Evolutionary conservation across 64 coral and sea anemone genomes (phyloP), one percentile per base, ranked within the genome.

Genomic region (Pocillopora damicornis): DNA sequence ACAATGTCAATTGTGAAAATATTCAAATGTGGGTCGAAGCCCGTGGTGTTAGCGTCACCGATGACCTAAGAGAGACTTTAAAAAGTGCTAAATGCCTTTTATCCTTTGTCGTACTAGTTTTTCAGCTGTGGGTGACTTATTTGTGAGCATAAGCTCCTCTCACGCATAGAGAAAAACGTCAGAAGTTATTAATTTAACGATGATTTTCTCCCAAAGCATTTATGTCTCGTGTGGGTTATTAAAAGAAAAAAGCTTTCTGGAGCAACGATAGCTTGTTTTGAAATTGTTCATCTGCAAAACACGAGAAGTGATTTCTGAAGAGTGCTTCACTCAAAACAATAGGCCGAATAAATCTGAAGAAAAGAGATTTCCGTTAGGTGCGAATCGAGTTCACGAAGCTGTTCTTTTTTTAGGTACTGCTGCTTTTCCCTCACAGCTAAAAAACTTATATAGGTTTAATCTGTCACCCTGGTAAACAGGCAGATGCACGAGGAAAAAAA

Each of bases 41-140:
- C 77, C 77, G 22, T 13, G 11, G 77, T 79, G 77, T 79, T 15
- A 79, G 77, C 25, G 77, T 79, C 20, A 11, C 22, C 20, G 51
- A 30, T 79, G 51, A 79, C 45, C 30, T 60, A 60, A 14, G 60
- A 60, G 59, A 51, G 58, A 15, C 57, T 79, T 75, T 79, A 60
- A 22, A 60, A 79, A 58, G 77, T 79, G 77, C 59, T 56, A 79
- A 79, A 79, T 79, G 58, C 77, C 77, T 79, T 79, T 79, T 60
- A 26, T 60, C 17, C 11, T 77, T 56, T 77, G 15, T 77, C 7
- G 9, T 11, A 60, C 26, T 11, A 79, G 56, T 79, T 79, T n/a
- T 79, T 78, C 76, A 78, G 76, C 76, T 78, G 37, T 78, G 2
- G 37, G 17, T 34, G 1, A 13, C 20, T 59, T 79, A 71, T 71